These are phyloP conservation scores for Lerema accius DNA, from an alignment of 1,140 invertebrate species.

Conservation along the genomic window DNA sequence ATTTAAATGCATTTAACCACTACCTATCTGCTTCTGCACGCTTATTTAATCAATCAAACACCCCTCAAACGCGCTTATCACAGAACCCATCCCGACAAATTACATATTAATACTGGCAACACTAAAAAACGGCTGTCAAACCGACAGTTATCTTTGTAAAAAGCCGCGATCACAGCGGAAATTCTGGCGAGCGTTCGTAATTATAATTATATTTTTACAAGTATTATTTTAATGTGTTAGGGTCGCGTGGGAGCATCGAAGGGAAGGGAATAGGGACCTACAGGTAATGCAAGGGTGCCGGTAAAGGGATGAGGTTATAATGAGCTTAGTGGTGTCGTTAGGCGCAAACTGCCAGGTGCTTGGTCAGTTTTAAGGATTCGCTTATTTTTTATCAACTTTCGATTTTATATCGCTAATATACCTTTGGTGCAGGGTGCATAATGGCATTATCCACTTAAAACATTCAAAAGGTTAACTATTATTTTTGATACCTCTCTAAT, in stretches of 20 bases:
- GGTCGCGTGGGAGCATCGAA: constrained; percentile 63
- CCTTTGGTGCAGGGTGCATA: too few species aligned
- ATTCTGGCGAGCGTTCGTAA: constrained; percentile 62
- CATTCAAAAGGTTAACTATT: too few species aligned
- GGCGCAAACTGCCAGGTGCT: constrained; percentile 54
- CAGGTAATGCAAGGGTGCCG: constrained; percentile 51
- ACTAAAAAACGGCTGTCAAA: constrained; percentile 73
- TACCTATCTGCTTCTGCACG: constrained; percentile 67
- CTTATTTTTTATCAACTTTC: too few species aligned
- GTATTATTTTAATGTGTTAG: constrained; percentile 64
- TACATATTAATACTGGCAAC: constrained; percentile 75
- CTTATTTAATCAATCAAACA: constrained; percentile 79
- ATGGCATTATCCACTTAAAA: too few species aligned
- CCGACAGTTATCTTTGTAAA: constrained; percentile 57
- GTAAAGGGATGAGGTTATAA: constrained; percentile 62
- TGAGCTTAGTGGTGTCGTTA: constrained; percentile 47
- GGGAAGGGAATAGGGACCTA: constrained; percentile 51
- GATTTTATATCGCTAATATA: too few species aligned
- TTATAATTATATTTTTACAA: constrained; percentile 78
- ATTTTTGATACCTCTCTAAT: too few species aligned
- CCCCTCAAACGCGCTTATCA: constrained; percentile 64
- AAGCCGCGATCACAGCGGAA: constrained; percentile 59
- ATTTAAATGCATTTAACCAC: constrained; percentile 59
- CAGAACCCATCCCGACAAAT: constrained; percentile 71
- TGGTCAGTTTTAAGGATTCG: too few species aligned